Base-by-base conservation (phyloP, 2,888 invertebrate species). In the Chirona hameri region DNA sequence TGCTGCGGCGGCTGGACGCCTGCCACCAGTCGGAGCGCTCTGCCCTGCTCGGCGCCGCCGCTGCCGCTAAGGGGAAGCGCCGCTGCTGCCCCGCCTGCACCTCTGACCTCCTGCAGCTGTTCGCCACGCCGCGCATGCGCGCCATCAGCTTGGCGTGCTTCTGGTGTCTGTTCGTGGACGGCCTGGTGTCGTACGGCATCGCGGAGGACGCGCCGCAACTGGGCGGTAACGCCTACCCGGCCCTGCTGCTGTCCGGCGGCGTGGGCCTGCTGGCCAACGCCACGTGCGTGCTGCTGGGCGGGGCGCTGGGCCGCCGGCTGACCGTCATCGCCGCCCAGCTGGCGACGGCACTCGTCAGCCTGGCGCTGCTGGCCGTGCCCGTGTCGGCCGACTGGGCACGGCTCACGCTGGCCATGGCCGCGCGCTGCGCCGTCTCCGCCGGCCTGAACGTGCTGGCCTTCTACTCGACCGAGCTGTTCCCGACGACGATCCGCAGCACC, bases 171-270 rank as follows among this genome's bases (percentile, higher is more conserved):
- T 90, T 94, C 82, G 93, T 94, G 1, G 94, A 94, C 84, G 95
- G 95, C 7, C 90, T 96, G 87, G 93, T 95, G 85, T 95, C 96
- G 89, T 97, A 95, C 87, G 96, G 96, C 0, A 92, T 96, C n/a
- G 93, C 94, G 0, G 94, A 95, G 87, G 95, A 94, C 88, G 92
- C 94, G 83, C 93, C 94, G 0, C 92, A 93, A 86, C 90, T 94
- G 10, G 93, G 93, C 0, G 95, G 95, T 2, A 90, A 95, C 86
- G 93, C 95, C 84, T 96, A 95, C 88, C 86, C 92, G 12, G 96
- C 95, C 87, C 95, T 95, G 82, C 93, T 95, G n/a, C 89, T 95
- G 24, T 93, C 94, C 39, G 95, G 93, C 5, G 86, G 87, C 4
- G 87, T 89, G 29, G 89, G 89, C 84, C 86, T 85, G 18, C 84